Conservation (phyloP, 2,797 vertebrate species). For the Pitangus sulphuratus region DNA sequence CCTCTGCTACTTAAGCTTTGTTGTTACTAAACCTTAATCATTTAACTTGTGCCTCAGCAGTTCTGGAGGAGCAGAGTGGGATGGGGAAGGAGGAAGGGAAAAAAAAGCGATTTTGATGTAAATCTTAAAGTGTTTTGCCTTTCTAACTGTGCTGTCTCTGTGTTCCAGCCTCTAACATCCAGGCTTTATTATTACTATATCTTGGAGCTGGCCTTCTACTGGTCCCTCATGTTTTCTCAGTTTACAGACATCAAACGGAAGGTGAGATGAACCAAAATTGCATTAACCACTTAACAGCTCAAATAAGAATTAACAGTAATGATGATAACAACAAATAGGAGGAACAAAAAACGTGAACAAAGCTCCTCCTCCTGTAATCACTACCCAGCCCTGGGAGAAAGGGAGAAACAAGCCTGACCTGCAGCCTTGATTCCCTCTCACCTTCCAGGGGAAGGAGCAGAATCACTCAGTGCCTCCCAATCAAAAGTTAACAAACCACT, state of each 20-base stretch:
- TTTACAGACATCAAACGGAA: constrained; percentile 97
- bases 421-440: not conserved
- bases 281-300: not conserved
- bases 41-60: not conserved
- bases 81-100: not conserved
- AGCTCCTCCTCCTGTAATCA: not conserved
- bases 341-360: not conserved
- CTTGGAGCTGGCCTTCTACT: constrained; percentile 93
- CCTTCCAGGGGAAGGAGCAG: not conserved
- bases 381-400: not conserved
- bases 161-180: constrained; percentile 85
- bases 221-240: constrained; percentile 98
- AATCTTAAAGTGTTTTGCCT: not conserved
- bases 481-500: not conserved
- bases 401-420: not conserved
- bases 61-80: not conserved
- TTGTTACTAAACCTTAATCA: not conserved
- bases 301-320: not conserved
- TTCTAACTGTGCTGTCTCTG: constrained; percentile 42
- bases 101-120: not conserved
- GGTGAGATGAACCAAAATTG: constrained; percentile 80
- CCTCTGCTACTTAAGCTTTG: not conserved
- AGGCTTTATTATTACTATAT: constrained; percentile 93
- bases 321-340: not conserved
- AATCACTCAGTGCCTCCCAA: not conserved